Evolutionary conservation across 2,888 invertebrate species (phyloP).

Genomic region (Lycocerus yunnanus): DNA sequence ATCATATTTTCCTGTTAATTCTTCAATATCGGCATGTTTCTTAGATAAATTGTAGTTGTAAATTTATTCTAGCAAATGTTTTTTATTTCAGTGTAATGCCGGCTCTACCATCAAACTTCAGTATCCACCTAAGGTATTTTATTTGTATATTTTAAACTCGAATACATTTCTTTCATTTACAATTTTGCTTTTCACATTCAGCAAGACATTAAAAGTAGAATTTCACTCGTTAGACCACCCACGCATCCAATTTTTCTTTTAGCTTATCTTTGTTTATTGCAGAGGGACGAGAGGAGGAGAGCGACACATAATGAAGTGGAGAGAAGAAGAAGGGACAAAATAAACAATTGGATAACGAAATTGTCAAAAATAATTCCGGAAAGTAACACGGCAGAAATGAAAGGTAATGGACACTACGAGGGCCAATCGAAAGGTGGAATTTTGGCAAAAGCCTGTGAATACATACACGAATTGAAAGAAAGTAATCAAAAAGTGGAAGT

Average conservation of each 20-base stretch:
- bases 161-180: neutral
- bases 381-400: slow-evolving; percentile 57
- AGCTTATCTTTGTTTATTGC: slow-evolving; percentile 36
- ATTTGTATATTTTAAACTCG: neutral
- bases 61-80: neutral
- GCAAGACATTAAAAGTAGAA: neutral
- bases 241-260: neutral
- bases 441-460: slow-evolving; percentile 93
- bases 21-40: neutral
- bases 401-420: slow-evolving; percentile 67
- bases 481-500: slow-evolving; percentile 74
- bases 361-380: slow-evolving; percentile 89
- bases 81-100: slow-evolving; percentile 10
- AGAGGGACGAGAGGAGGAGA: slow-evolving; percentile 86
- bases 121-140: neutral
- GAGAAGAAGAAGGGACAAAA: slow-evolving; percentile 90
- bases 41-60: neutral
- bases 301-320: slow-evolving; percentile 97
- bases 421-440: slow-evolving; percentile 92
- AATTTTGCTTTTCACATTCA: neutral
- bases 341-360: slow-evolving; percentile 95
- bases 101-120: neutral
- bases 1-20: neutral
- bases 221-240: neutral
- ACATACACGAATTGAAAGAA: slow-evolving; percentile 83